Evolutionary conservation across 37 sponge, comb jelly and placozoan genomes (phyloP).

Genomic region (Beroe forskalii): DNA sequence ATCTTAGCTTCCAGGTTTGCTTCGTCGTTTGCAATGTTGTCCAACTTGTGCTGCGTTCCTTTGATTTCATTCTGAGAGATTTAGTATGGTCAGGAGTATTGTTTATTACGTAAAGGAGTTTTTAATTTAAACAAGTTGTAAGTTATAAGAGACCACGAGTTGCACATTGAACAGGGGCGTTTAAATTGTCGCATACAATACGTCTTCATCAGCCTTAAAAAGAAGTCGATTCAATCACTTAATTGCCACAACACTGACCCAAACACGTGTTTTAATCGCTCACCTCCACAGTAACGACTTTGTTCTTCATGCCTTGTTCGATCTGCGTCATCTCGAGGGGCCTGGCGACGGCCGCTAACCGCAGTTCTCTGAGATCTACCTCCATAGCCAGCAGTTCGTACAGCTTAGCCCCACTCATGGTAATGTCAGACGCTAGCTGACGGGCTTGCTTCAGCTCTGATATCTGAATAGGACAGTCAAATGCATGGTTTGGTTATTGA

Average conservation of each 20-base stretch:
- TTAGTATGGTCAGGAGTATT: too few relatives aligned
- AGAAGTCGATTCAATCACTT: neutral
- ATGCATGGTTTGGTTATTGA: too few relatives aligned
- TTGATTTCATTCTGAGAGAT: conserved; percentile 74
- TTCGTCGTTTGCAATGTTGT: conserved; percentile 90
- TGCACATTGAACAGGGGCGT: too few relatives aligned
- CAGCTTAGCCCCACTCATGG: conserved; percentile 83
- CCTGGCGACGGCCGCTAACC: conserved; percentile 73
- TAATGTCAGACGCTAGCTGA: conserved; percentile 93
- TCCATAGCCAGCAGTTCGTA: conserved; percentile 88
- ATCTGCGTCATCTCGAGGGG: conserved; percentile 84
- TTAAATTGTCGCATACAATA: too few relatives aligned
- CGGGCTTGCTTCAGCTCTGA: conserved; percentile 85
- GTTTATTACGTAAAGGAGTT: too few relatives aligned
- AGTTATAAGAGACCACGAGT: too few relatives aligned
- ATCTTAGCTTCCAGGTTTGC: conserved; percentile 90
- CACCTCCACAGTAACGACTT: conserved; percentile 76
- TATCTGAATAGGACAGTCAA: too few relatives aligned
- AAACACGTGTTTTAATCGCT: too few relatives aligned
- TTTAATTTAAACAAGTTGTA: too few relatives aligned
- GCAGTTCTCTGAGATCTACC: conserved; percentile 78
- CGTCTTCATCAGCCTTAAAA: too few relatives aligned
- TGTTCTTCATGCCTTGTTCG: conserved; percentile 76
- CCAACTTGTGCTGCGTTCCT: conserved; percentile 75
- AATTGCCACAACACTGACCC: too few relatives aligned